A percentile compares a stretch with the other conserved stretches of the same genome.
Conservation (phyloP, 2,113 vertebrate species). For the Pholis gunnellus region DNA sequence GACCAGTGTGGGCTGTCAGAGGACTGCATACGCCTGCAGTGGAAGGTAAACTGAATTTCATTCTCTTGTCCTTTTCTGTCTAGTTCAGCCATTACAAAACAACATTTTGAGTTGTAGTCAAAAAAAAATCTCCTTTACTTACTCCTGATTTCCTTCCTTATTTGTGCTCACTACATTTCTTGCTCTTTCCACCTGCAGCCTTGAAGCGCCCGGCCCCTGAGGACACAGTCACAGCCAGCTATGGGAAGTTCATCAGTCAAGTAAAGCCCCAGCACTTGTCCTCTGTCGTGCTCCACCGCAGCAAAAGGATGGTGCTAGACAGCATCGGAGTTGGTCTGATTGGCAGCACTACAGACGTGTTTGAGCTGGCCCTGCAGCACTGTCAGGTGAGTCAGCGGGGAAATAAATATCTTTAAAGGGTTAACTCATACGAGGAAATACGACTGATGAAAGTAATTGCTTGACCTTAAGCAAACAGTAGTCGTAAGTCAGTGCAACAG, state of each 20-base stretch:
- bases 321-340: conserved; percentile 90
- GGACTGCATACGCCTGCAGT: conserved; percentile 82
- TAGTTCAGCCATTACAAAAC: neutral
- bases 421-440: conserved; percentile 16
- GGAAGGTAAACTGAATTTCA: conserved; percentile 76
- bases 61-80: neutral
- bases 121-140: neutral
- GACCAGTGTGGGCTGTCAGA: conserved; percentile 58
- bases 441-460: conserved; percentile 19
- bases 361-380: conserved; percentile 86
- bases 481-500: neutral
- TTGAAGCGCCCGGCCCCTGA: conserved; percentile 72
- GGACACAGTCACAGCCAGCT: conserved; percentile 88
- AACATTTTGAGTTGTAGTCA: neutral
- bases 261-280: conserved; percentile 84
- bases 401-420: neutral
- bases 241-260: conserved; percentile 86
- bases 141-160: neutral
- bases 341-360: conserved; percentile 88
- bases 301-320: conserved; percentile 93
- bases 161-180: neutral
- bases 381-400: conserved; percentile 84
- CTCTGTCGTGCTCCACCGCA: conserved; percentile 80
- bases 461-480: conserved; percentile 19
- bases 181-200: conserved; percentile 67